A percentile compares a stretch with the other conserved stretches of the same genome.
phyloP scores from a whole-genome alignment of 1,140 invertebrate species.

The Papilio aristodemus region DNA sequence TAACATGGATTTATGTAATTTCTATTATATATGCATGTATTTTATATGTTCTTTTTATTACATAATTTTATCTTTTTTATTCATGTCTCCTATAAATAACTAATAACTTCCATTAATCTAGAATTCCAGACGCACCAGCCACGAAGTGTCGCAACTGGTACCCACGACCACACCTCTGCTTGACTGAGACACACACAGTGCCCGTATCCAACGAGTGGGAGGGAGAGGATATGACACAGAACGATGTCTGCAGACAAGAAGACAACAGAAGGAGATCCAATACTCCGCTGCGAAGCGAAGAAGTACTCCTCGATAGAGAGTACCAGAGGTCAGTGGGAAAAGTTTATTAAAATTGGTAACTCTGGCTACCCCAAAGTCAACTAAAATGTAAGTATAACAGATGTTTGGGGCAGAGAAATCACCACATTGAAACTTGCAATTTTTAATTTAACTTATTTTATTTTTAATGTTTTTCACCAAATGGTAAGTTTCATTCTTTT shows the following conservation, averaged over 20 bases:
- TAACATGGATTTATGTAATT: too few relatives aligned
- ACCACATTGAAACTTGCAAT: too few relatives aligned
- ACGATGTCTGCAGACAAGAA: slow-evolving; percentile 30
- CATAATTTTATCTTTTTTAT: background rate
- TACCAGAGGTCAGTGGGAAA: slow-evolving; percentile 57
- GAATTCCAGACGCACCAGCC: slow-evolving; percentile 49
- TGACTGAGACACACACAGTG: slow-evolving; percentile 38
- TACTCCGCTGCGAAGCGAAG: slow-evolving; percentile 50
- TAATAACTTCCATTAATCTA: slow-evolving; percentile 28
- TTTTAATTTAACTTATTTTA: too few relatives aligned
- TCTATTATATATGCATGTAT: too few relatives aligned
- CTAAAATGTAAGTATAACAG: too few relatives aligned
- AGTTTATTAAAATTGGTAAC: background rate
- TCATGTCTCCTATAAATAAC: background rate
- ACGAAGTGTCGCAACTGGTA: slow-evolving; percentile 56
- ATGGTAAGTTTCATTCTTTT: background rate
- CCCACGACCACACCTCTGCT: slow-evolving; percentile 39
- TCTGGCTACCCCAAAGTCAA: too few relatives aligned
- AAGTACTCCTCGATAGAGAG: slow-evolving; percentile 58
- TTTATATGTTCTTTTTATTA: too few relatives aligned
- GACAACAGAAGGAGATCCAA: slow-evolving; percentile 30
- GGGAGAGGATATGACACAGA: slow-evolving; percentile 54
- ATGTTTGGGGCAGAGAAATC: too few relatives aligned
- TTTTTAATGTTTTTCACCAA: too few relatives aligned
- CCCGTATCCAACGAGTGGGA: slow-evolving; percentile 58